Base-by-base conservation (phyloP, 1,140 invertebrate genomes). In the Chelonus insularis region DNA sequence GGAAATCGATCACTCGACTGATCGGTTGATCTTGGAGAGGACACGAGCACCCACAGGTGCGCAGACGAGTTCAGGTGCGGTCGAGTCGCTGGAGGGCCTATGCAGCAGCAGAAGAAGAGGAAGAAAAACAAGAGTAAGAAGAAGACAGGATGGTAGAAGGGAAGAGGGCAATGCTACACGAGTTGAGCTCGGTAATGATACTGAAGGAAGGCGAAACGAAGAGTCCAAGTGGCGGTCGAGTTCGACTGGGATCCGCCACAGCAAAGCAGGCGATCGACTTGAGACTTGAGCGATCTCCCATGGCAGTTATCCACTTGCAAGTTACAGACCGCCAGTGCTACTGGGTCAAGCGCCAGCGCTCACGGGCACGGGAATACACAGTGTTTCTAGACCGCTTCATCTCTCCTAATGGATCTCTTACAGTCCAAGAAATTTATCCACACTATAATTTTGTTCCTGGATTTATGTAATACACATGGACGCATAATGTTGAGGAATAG, bases 261-360 rank as follows among this genome's bases (percentile, higher is more conserved):
- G 12, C 47, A 14, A 52, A 56, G 47, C 32, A 55, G 60, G 39
- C 63, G 64, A 63, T 66, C 64, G 66, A 64, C 63, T 69, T 41
- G 57, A 36, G 34, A 37, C 16, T 23, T 43, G 47, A 60, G 21
- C 68, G 66, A 69, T 71, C 68, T 64, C 62, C 41, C 66, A 54
- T 67, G 70, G 63, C 64, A 70, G 65, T 72, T 74, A 73, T 73
- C 70, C 69, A 73, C 70, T 75, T 74, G 71, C 73, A 67, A 70
- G 63, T 51, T 65, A 63, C 68, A 68, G 68, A 66, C 66, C 70
- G 67, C 69, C 67, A 71, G 65, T 67, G 77, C 72, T 74, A 79
- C 71, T 79, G 75, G 76, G 77, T 79, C 77, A 78, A 74, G 65
- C 75, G 74, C 69, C 71, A 70, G 55, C 66, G 68, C 72, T 69